Evolutionary conservation across 35 echinoderm and acorn worm genomes (phyloP), one percentile per base, ranked within the genome.

Genomic region (Apostichopus californicus): DNA sequence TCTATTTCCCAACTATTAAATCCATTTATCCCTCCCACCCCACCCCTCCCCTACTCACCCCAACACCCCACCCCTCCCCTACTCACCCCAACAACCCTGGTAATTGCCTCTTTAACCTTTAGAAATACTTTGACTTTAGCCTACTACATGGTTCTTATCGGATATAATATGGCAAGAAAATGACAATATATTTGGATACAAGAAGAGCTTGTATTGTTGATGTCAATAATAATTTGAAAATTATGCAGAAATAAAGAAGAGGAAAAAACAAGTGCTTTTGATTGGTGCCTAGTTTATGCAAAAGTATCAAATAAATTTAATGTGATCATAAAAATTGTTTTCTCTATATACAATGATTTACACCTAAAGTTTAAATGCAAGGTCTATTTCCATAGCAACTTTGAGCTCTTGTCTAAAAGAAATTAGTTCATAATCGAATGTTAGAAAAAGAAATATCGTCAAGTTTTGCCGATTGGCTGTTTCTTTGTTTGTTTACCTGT

Each of bases 281-380:
- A 46, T 0, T 9, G 71, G 17, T n/a, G 71, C 7, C 71, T 20
- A 75, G 6, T 75, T 75, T 18, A 75, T 20, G 71, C 71, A 75
- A n/a, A 46, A 2, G 71, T 75, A 75, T 75, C 13, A 75, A 75
- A 75, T 75, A 22, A 6, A 75, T 18, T 14, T 75, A 75, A n/a
- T 75, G 71, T 75, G 71, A 75, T 75, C 71, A 75, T 75, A 75
- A 75, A 75, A 18, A 75, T 20, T 75, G 71, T 18, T 8, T 75
- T 75, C 71, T 75, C 18, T 75, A 75, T 75, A 7, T 75, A 75
- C 71, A 75, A 75, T n/a, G 71, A 75, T 75, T 75, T 75, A 75
- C 71, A 75, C 71, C n/a, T 75, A 18, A n/a, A 22, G 64, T 68
- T 75, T 22, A 75, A 75, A 75, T 5, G 71, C 71, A 75, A 75